These are phyloP conservation scores for Listrodromus nycthemerus DNA, from an alignment of 2,888 invertebrate genomes.

Conservation along the genomic window DNA sequence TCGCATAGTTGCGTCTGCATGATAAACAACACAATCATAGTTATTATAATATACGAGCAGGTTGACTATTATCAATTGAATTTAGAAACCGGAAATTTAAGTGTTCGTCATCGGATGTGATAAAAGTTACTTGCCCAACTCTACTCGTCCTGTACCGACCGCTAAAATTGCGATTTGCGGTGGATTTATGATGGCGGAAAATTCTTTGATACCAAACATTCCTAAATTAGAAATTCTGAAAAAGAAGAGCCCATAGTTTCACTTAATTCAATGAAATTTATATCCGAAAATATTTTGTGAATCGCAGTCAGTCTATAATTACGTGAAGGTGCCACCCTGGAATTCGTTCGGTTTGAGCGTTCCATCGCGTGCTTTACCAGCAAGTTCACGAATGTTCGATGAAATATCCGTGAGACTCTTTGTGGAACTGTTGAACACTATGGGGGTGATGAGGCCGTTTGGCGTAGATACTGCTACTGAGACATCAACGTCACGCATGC, in stretches of 20 bases:
- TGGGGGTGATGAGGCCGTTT: constrained; percentile 88
- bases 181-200: constrained; percentile 89
- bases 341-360: constrained; percentile 89
- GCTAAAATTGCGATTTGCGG: constrained; percentile 89
- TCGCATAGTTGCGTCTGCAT: constrained; percentile 80
- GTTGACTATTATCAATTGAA: neutral
- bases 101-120: no score
- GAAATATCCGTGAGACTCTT: constrained; percentile 86
- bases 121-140: constrained; percentile 79
- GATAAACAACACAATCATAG: constrained; percentile 47
- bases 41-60: neutral
- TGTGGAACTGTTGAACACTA: constrained; percentile 86
- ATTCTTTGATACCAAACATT: constrained; percentile 88
- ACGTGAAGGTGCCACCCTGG: constrained; percentile 87
- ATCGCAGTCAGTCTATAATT: constrained; percentile 66
- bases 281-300: neutral
- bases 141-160: constrained; percentile 84
- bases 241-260: constrained; percentile 56
- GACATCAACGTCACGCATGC: constrained; percentile 85
- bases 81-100: no score
- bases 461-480: constrained; percentile 89
- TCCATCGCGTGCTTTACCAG: constrained; percentile 86
- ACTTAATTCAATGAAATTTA: neutral
- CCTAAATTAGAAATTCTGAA: constrained; percentile 89
- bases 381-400: constrained; percentile 85